These are phyloP conservation scores for Erethizon dorsatum DNA, from an alignment of 2,797 vertebrate genomes.

Conservation along the genomic window DNA sequence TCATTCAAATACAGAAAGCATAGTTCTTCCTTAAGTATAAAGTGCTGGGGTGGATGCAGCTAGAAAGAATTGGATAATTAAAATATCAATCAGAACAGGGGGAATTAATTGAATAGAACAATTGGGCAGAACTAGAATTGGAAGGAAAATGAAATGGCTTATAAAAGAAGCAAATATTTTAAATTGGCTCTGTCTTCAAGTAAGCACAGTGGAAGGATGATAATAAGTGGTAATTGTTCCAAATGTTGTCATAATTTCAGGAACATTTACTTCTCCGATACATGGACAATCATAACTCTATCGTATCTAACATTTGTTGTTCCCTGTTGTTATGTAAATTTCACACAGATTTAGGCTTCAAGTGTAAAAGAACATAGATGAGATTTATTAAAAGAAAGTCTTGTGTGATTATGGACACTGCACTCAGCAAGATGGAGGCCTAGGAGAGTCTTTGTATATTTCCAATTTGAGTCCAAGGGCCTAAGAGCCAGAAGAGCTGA, in stretches of 20 bases:
- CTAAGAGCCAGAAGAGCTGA: neutral
- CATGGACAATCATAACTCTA: neutral
- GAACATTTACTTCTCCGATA: constrained; percentile 44
- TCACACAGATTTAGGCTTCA: neutral
- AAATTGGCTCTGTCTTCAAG: constrained; percentile 42
- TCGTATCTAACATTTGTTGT: constrained; percentile 38
- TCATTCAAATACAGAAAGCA: constrained; percentile 68
- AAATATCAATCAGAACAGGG: constrained; percentile 68
- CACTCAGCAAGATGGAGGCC: neutral
- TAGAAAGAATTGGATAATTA: constrained; percentile 71
- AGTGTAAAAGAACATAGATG: neutral
- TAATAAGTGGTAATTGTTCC: constrained; percentile 56
- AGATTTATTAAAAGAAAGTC: neutral
- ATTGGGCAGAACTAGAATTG: constrained; percentile 55
- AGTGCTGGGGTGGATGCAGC: constrained; percentile 46
- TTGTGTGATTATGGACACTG: neutral
- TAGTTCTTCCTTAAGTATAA: constrained; percentile 57
- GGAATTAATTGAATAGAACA: constrained; percentile 71
- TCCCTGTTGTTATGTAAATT: constrained; percentile 1
- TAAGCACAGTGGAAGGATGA: constrained; percentile 41
- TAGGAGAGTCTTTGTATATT: neutral
- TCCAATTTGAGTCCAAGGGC: neutral
- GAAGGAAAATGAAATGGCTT: constrained; percentile 71
- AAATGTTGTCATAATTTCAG: constrained; percentile 43
- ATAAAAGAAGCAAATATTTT: constrained; percentile 69